A percentile compares a stretch with the other conserved stretches of the same genome.
These are phyloP conservation scores for Cremastinae sp. DNA, from an alignment of 2,888 invertebrate genomes.

Conservation along the genomic window DNA sequence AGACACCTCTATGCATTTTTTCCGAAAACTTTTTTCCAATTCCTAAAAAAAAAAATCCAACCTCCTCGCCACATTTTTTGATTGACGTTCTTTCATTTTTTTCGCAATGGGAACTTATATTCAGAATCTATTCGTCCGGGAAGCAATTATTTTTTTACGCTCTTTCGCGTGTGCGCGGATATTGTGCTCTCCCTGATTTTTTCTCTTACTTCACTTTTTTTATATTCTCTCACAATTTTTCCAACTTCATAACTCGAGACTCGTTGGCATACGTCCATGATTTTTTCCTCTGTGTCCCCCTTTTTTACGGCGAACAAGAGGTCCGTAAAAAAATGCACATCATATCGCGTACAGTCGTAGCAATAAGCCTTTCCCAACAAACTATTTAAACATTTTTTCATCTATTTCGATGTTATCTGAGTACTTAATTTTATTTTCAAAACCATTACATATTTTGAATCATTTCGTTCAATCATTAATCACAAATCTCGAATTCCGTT, in stretches of 20 bases:
- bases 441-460: too few species aligned
- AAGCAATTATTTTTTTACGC: conserved; percentile 56
- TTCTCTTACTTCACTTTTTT: conserved; percentile 7
- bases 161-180: conserved; percentile 21
- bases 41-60: too few species aligned
- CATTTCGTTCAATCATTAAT: too few species aligned
- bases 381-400: too few species aligned
- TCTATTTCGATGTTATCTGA: too few species aligned
- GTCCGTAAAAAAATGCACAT: conserved; percentile 20
- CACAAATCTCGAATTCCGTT: too few species aligned
- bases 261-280: conserved; percentile 21
- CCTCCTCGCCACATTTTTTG: too few species aligned
- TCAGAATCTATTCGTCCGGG: conserved; percentile 21
- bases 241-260: conserved; percentile 27
- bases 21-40: too few species aligned
- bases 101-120: neutral
- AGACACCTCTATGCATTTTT: too few species aligned
- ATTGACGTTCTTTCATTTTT: neutral
- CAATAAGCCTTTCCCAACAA: too few species aligned
- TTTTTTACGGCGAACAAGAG: conserved; percentile 15
- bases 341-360: conserved; percentile 8
- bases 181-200: conserved; percentile 39
- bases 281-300: conserved; percentile 24
- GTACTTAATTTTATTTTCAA: too few species aligned
- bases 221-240: conserved; percentile 33